These are phyloP conservation scores for Podotricha telesiphe DNA, from an alignment of 2,888 invertebrate species.

Conservation along the genomic window DNA sequence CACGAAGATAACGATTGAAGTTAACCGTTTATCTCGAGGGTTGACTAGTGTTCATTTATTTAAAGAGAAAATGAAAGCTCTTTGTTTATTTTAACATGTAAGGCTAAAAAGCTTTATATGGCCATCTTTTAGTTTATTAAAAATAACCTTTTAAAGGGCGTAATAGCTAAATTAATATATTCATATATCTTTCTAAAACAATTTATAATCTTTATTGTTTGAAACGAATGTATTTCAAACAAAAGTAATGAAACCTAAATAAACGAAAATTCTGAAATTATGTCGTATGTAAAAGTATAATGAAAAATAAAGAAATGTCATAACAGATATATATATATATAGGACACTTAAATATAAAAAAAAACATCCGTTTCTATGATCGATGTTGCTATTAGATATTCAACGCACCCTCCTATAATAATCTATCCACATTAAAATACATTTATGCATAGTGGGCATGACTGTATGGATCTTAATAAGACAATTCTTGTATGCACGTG, in stretches of 20 bases:
- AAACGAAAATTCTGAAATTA: no score
- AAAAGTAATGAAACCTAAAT: no score
- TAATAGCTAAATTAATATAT: background rate
- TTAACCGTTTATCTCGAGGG: constrained; percentile 38
- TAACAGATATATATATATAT: no score
- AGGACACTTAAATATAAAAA: constrained; percentile 42
- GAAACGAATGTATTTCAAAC: no score
- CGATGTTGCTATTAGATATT: constrained; percentile 59
- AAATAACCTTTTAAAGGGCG: background rate
- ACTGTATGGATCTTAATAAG: constrained; percentile 51
- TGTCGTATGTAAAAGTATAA: no score
- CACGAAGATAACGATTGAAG: constrained; percentile 41
- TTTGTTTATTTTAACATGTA: constrained; percentile 9
- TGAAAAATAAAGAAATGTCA: no score
- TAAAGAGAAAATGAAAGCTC: constrained; percentile 18
- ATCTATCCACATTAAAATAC: constrained; percentile 65
- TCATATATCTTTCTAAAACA: background rate
- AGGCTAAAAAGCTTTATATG: constrained; percentile 10
- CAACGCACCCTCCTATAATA: constrained; percentile 62
- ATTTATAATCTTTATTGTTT: no score
- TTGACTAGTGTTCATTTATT: constrained; percentile 32
- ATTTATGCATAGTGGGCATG: constrained; percentile 61
- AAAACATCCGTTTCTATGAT: constrained; percentile 49
- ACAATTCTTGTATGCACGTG: constrained; percentile 53
- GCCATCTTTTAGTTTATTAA: constrained; percentile 3